These are phyloP conservation scores for Myotis vivesi DNA, from an alignment of 2,797 vertebrate genomes.

Conservation along the genomic window DNA sequence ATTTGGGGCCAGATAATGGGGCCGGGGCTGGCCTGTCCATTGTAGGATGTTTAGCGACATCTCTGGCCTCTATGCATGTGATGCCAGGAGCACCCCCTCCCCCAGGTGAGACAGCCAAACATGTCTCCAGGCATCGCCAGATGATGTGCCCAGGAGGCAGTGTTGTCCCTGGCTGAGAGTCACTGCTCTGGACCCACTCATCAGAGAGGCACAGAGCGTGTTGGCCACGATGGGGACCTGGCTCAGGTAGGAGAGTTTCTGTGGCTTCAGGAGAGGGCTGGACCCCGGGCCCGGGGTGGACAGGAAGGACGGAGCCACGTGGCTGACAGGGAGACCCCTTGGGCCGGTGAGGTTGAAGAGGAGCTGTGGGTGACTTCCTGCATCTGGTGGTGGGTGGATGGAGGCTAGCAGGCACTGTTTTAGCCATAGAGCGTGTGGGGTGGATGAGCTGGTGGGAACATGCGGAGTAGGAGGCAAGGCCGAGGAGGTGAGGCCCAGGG, in stretches of 20 bases:
- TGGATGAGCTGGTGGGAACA: background rate
- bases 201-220: background rate
- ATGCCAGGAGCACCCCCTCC: background rate
- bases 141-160: background rate
- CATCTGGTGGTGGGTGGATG: no score
- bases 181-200: background rate
- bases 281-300: background rate
- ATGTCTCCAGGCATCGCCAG: background rate
- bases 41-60: background rate
- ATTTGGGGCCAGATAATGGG: background rate
- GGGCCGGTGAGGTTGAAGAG: background rate
- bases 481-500: background rate
- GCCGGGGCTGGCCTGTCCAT: background rate
- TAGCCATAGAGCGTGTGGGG: rapidly evolving
- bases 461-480: background rate
- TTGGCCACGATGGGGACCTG: background rate
- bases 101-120: background rate
- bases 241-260: background rate
- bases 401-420: background rate
- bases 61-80: background rate
- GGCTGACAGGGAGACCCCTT: background rate
- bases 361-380: background rate
- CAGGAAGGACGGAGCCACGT: background rate
- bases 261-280: background rate
- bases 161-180: background rate